A percentile compares a stretch with the other conserved stretches of the same genome.
These are phyloP conservation scores for Idaea aversata DNA, from an alignment of 2,888 invertebrate genomes.

Conservation along the genomic window DNA sequence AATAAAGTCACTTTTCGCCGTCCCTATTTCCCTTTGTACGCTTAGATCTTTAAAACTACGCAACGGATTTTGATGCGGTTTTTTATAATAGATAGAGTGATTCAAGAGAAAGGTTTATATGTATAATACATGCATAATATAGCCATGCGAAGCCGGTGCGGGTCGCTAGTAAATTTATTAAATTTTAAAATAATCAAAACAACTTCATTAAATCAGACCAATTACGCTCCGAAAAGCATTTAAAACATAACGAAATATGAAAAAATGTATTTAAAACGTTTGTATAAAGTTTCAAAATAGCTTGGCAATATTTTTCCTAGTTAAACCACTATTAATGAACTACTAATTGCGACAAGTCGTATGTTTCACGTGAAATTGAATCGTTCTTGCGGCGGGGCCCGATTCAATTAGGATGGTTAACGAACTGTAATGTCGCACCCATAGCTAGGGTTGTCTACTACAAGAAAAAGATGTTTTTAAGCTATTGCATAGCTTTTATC, in stretches of 20 bases:
- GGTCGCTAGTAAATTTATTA: too few relatives aligned
- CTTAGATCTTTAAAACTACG: too few relatives aligned
- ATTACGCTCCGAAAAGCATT: neutral
- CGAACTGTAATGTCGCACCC: constrained; percentile 42
- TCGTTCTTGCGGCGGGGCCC: constrained; percentile 30
- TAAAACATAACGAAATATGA: neutral
- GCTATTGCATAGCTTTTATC: too few relatives aligned
- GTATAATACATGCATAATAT: too few relatives aligned
- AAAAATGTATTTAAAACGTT: neutral
- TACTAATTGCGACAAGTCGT: constrained; percentile 23
- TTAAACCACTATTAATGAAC: constrained; percentile 2
- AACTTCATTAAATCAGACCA: neutral
- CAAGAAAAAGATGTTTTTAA: neutral
- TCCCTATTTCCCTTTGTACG: too few relatives aligned
- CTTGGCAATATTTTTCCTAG: constrained; percentile 1
- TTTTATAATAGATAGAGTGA: too few relatives aligned
- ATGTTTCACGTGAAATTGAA: constrained; percentile 26
- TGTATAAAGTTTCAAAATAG: neutral
- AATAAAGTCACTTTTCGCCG: too few relatives aligned
- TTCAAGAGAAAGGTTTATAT: too few relatives aligned
- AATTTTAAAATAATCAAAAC: neutral
- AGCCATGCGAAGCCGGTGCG: too few relatives aligned
- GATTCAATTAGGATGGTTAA: constrained; percentile 47
- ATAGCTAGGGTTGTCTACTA: constrained; percentile 18
- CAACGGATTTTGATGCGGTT: too few relatives aligned